Conservation (phyloP, 2,888 invertebrate species). For the Agrochola macilenta region DNA sequence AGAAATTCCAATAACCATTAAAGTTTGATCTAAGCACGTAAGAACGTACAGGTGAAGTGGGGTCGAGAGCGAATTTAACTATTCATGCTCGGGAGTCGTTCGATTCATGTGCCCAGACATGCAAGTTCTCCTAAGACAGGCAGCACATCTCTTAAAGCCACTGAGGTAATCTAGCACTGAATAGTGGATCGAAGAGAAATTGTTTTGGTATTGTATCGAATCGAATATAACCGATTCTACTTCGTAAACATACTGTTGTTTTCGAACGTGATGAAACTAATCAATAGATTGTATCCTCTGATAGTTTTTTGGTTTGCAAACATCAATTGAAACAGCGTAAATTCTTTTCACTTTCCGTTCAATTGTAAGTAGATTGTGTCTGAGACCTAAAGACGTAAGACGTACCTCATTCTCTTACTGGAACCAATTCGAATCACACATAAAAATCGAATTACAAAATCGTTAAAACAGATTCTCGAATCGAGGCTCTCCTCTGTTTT, state of each 20-base stretch:
- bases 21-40: conserved; percentile 36
- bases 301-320: conserved; percentile 18
- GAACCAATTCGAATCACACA: conserved; percentile 2
- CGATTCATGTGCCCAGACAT: conserved; percentile 23
- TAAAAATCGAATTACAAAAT: conserved; percentile 22
- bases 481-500: conserved; percentile 6
- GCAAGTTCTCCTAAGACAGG: conserved; percentile 16
- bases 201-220: conserved; percentile 23
- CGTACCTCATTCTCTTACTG: conserved; percentile 10
- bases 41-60: conserved; percentile 15
- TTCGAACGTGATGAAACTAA: conserved; percentile 19
- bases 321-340: conserved; percentile 21
- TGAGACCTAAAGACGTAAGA: conserved; percentile 20
- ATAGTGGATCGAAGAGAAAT: conserved; percentile 38
- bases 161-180: conserved; percentile 20
- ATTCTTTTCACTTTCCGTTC: conserved; percentile 26
- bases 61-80: conserved; percentile 46
- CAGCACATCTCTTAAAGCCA: conserved; percentile 19
- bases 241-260: conserved; percentile 24
- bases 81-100: conserved; percentile 43
- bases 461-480: conserved; percentile 14
- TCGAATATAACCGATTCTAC: conserved; percentile 23
- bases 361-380: conserved; percentile 34
- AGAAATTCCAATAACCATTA: conserved; percentile 32
- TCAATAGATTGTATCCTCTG: conserved; percentile 23